A percentile compares a stretch with the other conserved stretches of the same genome.
Evolutionary conservation across 2,888 invertebrate species (phyloP).

Genomic region (Nasonovia ribisnigri): DNA sequence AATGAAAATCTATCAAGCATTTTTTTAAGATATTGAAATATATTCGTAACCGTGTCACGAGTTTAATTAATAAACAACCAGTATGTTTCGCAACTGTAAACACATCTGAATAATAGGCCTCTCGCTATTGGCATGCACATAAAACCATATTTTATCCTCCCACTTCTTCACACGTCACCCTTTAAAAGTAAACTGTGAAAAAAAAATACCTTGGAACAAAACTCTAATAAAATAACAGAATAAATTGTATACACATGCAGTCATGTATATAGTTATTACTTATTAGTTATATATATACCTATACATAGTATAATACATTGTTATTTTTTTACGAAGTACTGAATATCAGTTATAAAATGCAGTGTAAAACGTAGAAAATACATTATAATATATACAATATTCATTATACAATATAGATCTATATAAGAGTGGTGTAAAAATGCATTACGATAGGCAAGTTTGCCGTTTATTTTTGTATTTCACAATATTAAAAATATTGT

Average conservation of each 20-base stretch:
- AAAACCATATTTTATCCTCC: conserved; percentile 46
- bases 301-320: background rate
- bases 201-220: background rate
- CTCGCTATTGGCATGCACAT: background rate
- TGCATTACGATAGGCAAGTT: background rate
- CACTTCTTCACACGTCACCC: background rate
- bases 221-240: background rate
- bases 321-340: background rate
- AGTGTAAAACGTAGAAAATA: conserved; percentile 4
- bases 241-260: background rate
- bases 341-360: background rate
- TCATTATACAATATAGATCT: background rate
- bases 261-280: no score
- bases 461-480: conserved; percentile 11
- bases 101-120: conserved; percentile 57
- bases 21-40: conserved; percentile 39
- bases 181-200: background rate
- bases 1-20: conserved; percentile 18
- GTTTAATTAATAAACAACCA: conserved; percentile 58
- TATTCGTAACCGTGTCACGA: conserved; percentile 47
- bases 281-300: background rate
- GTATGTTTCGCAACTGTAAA: conserved; percentile 39
- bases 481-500: background rate
- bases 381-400: background rate
- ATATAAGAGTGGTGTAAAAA: background rate